Evolutionary conservation across 1,140 invertebrate genomes (phyloP).

Genomic region (Nebria ingens): DNA sequence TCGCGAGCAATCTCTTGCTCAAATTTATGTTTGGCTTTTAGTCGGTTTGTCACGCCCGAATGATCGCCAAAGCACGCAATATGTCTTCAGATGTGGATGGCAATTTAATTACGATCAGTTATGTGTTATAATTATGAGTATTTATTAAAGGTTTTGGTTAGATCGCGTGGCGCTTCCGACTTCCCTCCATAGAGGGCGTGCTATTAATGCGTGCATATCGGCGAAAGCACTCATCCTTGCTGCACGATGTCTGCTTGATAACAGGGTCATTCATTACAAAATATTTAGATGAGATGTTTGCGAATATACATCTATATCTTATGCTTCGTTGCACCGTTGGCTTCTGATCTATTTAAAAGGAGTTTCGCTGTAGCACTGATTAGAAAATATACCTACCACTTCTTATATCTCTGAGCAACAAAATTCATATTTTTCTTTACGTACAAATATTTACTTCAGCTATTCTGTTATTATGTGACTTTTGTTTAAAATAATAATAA

Average conservation of each 20-base stretch:
- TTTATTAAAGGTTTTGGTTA: constrained; percentile 32
- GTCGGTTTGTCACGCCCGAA: constrained; percentile 15
- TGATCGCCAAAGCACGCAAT: constrained; percentile 27
- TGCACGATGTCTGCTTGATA: neutral
- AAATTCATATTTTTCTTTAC: too few relatives aligned
- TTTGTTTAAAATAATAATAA: too few relatives aligned
- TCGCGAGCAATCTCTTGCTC: neutral
- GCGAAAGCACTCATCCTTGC: neutral
- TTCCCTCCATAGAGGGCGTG: too few relatives aligned
- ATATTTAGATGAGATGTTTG: neutral
- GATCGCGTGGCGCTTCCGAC: neutral
- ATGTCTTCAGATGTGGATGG: constrained; percentile 29
- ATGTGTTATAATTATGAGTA: constrained; percentile 33
- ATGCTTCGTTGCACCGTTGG: neutral
- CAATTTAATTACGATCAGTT: constrained; percentile 33
- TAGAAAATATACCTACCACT: too few relatives aligned
- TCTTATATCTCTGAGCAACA: too few relatives aligned
- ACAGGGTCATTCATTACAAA: neutral
- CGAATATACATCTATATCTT: neutral
- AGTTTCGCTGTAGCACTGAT: too few relatives aligned
- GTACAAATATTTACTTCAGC: too few relatives aligned
- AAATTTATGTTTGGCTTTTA: constrained; percentile 9
- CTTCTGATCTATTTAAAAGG: too few relatives aligned
- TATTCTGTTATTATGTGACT: too few relatives aligned
- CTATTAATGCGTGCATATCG: neutral